phyloP scores from a whole-genome alignment of 1,140 invertebrate species.

The Orius laevigatus region DNA sequence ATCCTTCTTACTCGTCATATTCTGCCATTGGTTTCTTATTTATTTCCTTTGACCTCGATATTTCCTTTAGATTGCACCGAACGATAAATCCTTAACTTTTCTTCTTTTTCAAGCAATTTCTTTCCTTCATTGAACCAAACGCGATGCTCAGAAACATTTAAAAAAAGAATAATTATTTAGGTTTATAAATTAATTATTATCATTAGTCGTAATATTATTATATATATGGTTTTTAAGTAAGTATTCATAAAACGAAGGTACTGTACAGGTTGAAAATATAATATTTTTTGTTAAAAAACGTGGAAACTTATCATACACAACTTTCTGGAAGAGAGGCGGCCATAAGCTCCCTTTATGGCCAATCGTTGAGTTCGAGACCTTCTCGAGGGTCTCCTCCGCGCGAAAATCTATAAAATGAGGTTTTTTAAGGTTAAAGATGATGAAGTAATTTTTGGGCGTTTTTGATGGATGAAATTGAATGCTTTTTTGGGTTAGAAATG shows the following conservation, averaged over 20 bases:
- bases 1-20: too few species aligned
- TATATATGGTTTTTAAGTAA: background rate
- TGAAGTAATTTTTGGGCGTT: too few species aligned
- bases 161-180: background rate
- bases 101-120: too few species aligned
- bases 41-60: too few species aligned
- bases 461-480: too few species aligned
- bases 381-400: background rate
- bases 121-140: too few species aligned
- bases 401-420: conserved; percentile 1
- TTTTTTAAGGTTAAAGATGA: too few species aligned
- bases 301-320: conserved; percentile 40
- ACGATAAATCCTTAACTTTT: too few species aligned
- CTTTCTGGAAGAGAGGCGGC: conserved; percentile 57
- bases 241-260: background rate
- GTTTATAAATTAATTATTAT: background rate
- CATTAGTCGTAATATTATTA: background rate
- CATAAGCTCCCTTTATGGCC: conserved; percentile 56
- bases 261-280: background rate
- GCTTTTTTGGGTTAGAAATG: too few species aligned
- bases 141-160: background rate
- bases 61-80: too few species aligned
- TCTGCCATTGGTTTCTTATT: too few species aligned
- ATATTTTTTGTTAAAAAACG: conserved; percentile 1
- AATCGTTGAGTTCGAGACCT: conserved; percentile 35